These are phyloP conservation scores for Parochlus steinenii DNA, from an alignment of 2,888 invertebrate species.

Conservation along the genomic window DNA sequence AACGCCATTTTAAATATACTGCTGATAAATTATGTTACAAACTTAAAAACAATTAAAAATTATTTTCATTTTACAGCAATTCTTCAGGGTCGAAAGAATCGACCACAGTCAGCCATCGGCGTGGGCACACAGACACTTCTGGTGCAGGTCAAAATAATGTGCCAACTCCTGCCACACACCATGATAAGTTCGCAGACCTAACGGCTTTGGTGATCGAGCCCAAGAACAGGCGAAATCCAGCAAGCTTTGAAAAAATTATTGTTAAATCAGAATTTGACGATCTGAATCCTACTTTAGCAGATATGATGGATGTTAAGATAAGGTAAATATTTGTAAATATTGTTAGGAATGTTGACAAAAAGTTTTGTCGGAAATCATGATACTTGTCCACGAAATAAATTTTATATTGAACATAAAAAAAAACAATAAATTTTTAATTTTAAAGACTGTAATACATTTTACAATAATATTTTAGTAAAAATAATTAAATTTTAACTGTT, in stretches of 20 bases:
- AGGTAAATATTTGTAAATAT: conserved; percentile 25
- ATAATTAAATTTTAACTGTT: no score
- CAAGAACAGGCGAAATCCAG: conserved; percentile 17
- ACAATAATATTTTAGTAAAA: no score
- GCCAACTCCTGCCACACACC: conserved; percentile 18
- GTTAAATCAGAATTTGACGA: conserved; percentile 36
- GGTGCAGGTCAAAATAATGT: conserved; percentile 15
- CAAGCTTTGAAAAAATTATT: conserved; percentile 26
- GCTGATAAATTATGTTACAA: neutral
- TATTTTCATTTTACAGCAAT: conserved; percentile 24
- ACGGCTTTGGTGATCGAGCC: conserved; percentile 19
- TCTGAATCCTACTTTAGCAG: conserved; percentile 52
- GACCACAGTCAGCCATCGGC: conserved; percentile 21
- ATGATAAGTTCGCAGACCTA: conserved; percentile 27
- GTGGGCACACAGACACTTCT: conserved; percentile 19
- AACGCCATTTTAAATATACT: neutral
- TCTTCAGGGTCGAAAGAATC: conserved; percentile 30
- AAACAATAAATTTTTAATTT: no score
- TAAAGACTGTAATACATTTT: no score
- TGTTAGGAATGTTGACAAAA: conserved; percentile 13
- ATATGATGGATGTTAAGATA: conserved; percentile 38
- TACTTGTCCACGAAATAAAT: no score
- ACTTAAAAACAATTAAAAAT: no score
- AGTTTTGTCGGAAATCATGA: no score
- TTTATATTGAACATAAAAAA: no score